Conservation (phyloP, 2,888 invertebrate species). For the Drepanosiphum platanoidis region DNA sequence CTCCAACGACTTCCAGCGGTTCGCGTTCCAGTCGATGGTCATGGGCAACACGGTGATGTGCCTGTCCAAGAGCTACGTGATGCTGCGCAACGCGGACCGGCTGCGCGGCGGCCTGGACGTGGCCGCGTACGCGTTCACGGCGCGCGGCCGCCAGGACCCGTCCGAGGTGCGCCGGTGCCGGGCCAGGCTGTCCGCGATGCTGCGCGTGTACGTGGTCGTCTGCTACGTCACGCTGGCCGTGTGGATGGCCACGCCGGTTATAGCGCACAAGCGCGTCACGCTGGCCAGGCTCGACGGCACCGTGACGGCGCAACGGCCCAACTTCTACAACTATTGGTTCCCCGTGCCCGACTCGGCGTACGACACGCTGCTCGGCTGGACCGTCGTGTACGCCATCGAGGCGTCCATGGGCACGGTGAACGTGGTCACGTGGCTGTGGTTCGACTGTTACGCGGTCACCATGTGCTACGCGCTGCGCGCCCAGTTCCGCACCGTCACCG, state of each 20-base stretch:
- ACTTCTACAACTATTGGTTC: neutral
- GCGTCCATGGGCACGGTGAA: neutral
- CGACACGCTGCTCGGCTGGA: constrained; percentile 3
- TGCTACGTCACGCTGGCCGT: neutral
- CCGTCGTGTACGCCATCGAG: neutral
- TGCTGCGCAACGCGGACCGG: neutral
- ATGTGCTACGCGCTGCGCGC: constrained; percentile 6
- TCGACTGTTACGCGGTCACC: constrained; percentile 13
- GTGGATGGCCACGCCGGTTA: neutral
- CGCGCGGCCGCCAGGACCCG: neutral
- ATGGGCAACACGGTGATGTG: neutral
- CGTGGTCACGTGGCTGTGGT: neutral
- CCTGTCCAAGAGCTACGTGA: constrained; percentile 9
- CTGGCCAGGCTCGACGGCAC: neutral
- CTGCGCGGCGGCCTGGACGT: neutral
- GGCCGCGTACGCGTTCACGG: constrained; percentile 16
- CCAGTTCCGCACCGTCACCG: neutral
- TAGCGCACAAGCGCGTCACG: too few relatives aligned
- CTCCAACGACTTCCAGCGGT: neutral
- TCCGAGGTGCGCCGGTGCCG: neutral
- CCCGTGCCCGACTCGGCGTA: neutral
- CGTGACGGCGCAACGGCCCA: neutral
- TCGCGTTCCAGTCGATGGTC: neutral
- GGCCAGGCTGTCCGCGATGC: neutral
- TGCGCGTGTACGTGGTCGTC: neutral